Base-by-base conservation (phyloP, 1,140 invertebrate genomes). In the Brachionus asplanchnoidis region DNA sequence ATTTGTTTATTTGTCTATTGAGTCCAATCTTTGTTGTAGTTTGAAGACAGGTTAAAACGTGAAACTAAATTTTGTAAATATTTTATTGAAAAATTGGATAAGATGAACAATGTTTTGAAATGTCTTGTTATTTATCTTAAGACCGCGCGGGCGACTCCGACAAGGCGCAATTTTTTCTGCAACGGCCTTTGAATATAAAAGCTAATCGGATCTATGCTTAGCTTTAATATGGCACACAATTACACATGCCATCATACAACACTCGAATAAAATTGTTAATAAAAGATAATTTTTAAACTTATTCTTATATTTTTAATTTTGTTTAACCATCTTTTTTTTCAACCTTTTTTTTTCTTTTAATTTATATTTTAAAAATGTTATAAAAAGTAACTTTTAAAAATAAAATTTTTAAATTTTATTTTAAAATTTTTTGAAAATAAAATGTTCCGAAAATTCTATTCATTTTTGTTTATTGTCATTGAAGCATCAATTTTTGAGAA, bases 11-110 rank as follows among this genome's bases (percentile, higher is more conserved):
- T 68, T 36, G 23, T 32, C 17, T 36, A 36, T 68, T 36, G 32
- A 32, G 65, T 68, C 65, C 23, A 68, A 28, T 12, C 65, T 68
- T 36, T 68, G 65, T 68, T 28, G 32, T 68, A 68, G 32, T 14
- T 68, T 28, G 32, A 68, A 28, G 32, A 68, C 65, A 28, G 20
- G 6, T 28, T 3, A 56, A 56, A 68, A 68, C 28, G 65, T 68
- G 65, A 68, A 68, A 68, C 65, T 68, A 12, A 28, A 32, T 68
- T 46, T 36, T 73, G 68, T 73, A 73, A 73, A 73, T 73, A 73
- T 42, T 73, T 73, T 40, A 44, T 14, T 17, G 42, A 42, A 73
- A 73, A 73, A 73, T n/a, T 17, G 68, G 36, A 40, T 73, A 20
- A 42, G 36, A 73, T 73, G 68, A 70, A 42, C 68, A 73, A 73